Evolutionary conservation across 2,797 vertebrate genomes (phyloP), one percentile per base, ranked within the genome.

Genomic region (Gobionotothen gibberifrons): DNA sequence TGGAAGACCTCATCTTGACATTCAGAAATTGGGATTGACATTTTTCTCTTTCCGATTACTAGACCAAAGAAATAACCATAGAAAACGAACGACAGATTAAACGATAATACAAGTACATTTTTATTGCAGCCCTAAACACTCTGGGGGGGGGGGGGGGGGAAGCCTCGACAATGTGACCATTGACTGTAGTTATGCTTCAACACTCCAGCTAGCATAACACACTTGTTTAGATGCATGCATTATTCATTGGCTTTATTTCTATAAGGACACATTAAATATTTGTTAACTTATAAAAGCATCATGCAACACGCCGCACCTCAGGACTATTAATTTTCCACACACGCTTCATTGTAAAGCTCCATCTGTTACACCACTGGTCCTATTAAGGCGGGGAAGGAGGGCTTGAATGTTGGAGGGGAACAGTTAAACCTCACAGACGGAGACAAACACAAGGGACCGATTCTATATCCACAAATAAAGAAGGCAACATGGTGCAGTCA

Each of bases 211-310:
- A 84, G 76, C 57, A 61, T 66, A 79, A 81, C 86, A 89, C 71
- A 72, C 57, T 74, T 36, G 67, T 86, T 88, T 76, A 36, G 69
- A 79, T 79, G 22, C 55, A 88, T 93, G 84, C 69, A 93, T 93
- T 89, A 93, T 93, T 90, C 63, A 91, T 78, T 48, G 11, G 2
- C 71, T 89, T 84, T 79, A 66, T 80, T 66, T 78, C 77, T 81
- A 83, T 69, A 86, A 87, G 71, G 74, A 89, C 78, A 83, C 85
- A 90, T 93, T 87, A 90, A 93, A 92, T 90, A 90, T 92, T 89
- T 91, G 87, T 87, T 87, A 83, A 91, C 86, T 89, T 90, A 83
- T 90, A 83, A 93, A 92, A 92, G 82, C 83, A 87, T 84, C 86
- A 90, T 86, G 85, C 76, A 88, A 88, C 88, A 83, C 75, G 67